phyloP scores from a whole-genome alignment of 2,888 invertebrate species.

The Drosophila austrosaltans region DNA sequence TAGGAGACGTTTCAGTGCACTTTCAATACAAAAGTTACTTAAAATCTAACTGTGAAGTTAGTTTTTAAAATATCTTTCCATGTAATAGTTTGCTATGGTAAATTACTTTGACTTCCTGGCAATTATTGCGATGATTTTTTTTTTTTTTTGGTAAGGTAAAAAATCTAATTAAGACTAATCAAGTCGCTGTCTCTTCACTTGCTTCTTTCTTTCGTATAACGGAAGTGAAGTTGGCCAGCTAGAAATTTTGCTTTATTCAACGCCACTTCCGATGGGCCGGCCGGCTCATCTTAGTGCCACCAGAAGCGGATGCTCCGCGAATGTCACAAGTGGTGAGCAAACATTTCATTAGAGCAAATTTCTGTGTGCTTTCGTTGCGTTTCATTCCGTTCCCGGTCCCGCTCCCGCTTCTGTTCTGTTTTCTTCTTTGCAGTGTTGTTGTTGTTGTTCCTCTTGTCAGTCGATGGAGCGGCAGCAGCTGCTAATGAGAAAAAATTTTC shows the following conservation, averaged over 20 bases:
- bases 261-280: constrained; percentile 52
- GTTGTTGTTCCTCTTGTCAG: constrained; percentile 10
- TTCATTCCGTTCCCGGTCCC: too few relatives aligned
- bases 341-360: constrained; percentile 76
- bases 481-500: constrained; percentile 71
- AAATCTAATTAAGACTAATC: constrained; percentile 78
- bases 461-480: constrained; percentile 44
- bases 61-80: too few relatives aligned
- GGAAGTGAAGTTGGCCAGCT: constrained; percentile 64
- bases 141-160: constrained; percentile 41
- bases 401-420: too few relatives aligned
- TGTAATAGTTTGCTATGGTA: neutral
- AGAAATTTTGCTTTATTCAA: constrained; percentile 55
- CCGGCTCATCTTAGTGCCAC: constrained; percentile 9
- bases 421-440: too few relatives aligned
- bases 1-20: too few relatives aligned
- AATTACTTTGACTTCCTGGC: neutral
- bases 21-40: too few relatives aligned
- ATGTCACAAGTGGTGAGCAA: constrained; percentile 76
- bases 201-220: constrained; percentile 36
- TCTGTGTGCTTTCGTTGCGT: constrained; percentile 50
- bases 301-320: constrained; percentile 63
- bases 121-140: neutral
- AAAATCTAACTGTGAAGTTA: too few relatives aligned
- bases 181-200: constrained; percentile 41